Conservation (phyloP, 2,113 vertebrate genomes). For the Syngnathoides biaculeatus region DNA sequence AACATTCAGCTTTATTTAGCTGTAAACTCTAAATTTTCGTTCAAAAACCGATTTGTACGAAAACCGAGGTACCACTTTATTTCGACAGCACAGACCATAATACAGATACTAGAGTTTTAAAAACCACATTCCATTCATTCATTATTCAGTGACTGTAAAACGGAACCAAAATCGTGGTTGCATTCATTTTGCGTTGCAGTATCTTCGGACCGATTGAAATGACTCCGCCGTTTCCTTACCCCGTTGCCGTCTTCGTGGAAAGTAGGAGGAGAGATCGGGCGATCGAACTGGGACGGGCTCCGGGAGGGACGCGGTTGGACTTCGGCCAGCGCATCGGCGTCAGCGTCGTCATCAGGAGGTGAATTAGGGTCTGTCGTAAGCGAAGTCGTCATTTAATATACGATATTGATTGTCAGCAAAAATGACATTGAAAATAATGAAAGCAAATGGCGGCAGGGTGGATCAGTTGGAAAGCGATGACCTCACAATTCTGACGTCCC, state of each 20-base stretch:
- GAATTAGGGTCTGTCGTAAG: slow-evolving; percentile 58
- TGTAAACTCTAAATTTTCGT: no score
- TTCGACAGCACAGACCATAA: not conserved
- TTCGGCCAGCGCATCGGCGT: slow-evolving; percentile 52
- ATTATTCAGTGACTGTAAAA: not conserved
- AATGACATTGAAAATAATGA: not conserved
- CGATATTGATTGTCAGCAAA: not conserved
- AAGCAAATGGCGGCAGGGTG: no score
- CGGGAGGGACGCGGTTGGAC: slow-evolving; percentile 39
- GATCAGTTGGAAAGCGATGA: no score
- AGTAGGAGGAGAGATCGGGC: slow-evolving; percentile 27
- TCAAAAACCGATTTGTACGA: no score
- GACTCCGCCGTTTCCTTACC: slow-evolving; percentile 17
- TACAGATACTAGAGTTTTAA: not conserved
- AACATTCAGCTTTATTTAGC: no score
- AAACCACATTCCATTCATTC: not conserved
- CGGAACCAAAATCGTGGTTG: not conserved
- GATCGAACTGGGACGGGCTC: slow-evolving; percentile 69
- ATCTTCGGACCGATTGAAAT: not conserved
- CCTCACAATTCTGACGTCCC: no score
- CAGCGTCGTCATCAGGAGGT: slow-evolving; percentile 65
- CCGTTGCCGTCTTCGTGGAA: slow-evolving; percentile 59
- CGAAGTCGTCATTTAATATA: not conserved
- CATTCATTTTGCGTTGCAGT: not conserved
- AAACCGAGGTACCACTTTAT: no score